Base-by-base conservation (phyloP, 2,113 vertebrate species). In the Oreochromis tanganicae region DNA sequence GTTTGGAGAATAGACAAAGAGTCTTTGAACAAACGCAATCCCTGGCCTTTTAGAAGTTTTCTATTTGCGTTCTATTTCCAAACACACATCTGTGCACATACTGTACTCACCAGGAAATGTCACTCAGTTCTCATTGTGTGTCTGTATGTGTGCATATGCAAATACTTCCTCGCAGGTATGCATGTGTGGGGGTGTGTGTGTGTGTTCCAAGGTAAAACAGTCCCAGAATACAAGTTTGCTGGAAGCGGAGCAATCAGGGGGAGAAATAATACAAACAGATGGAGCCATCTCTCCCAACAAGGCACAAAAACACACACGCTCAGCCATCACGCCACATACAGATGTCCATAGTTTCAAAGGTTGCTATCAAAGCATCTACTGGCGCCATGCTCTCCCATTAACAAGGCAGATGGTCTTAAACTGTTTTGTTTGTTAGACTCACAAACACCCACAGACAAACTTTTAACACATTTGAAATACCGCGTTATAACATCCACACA, bases 221-320 rank as follows among this genome's bases (percentile, higher is more conserved):
- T 85, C 85, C 75, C 82, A 79, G 57, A 93, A 92, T 88, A 82
- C 87, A 94, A 92, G 88, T 89, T 88, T 84, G 86, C 89, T 91
- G 80, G 87, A 88, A 92, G 89, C 81, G 3, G 54, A 78, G 90
- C 88, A 91, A 92, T 93, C 84, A 92, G 90, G 85, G 27, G 79
- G 55, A 56, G 81, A 89, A 89, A 94, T 92, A 92, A 93, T 93
- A 71, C 85, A 88, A 94, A 92, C 94, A 95, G 91, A 94, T 95
- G 93, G 93, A 91, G 81, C 78, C 82, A 88, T 85, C 78, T 84
- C 61, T 79, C 52, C 59, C 56, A 86, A 81, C 52, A 59, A 87
- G 83, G 86, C 83, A 86, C 81, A 85, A 61, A 50, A 56, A 41
- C 61, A 29, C 55, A 32, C 32, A 85, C 55, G 63, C 84, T 54